Evolutionary conservation across 2,888 invertebrate species (phyloP).

Genomic region (Drosophila conformis): DNA sequence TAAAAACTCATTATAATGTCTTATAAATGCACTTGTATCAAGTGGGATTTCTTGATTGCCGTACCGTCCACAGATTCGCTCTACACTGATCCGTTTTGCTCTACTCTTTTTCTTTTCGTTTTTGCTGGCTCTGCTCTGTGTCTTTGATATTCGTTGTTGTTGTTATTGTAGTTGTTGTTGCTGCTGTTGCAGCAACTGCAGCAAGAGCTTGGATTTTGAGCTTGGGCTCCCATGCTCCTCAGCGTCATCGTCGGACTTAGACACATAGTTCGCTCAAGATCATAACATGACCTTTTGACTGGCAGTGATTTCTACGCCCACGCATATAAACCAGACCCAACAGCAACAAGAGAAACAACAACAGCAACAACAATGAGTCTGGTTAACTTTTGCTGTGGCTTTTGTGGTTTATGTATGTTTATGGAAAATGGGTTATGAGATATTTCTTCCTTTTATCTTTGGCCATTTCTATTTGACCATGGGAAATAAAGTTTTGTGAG

Average conservation of each 20-base stretch:
- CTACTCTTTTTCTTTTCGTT: slow-evolving; percentile 39
- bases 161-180: slow-evolving; percentile 16
- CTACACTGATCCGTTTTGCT: slow-evolving; percentile 52
- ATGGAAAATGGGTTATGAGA: slow-evolving; percentile 81
- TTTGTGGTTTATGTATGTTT: slow-evolving; percentile 79
- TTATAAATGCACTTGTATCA: slow-evolving; percentile 81
- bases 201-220: slow-evolving; percentile 22
- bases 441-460: slow-evolving; percentile 80
- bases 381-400: slow-evolving; percentile 56
- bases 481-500: slow-evolving; percentile 75
- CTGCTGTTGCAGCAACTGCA: slow-evolving; percentile 31
- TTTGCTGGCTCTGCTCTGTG: slow-evolving; percentile 24
- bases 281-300: slow-evolving; percentile 83
- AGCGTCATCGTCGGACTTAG: slow-evolving; percentile 65
- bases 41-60: slow-evolving; percentile 78
- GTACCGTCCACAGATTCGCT: slow-evolving; percentile 33
- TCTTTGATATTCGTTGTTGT: slow-evolving; percentile 33
- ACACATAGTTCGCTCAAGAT: slow-evolving; percentile 81
- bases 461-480: slow-evolving; percentile 81
- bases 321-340: slow-evolving; percentile 79
- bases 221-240: slow-evolving; percentile 71
- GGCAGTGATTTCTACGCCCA: slow-evolving; percentile 83
- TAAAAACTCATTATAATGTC: slow-evolving; percentile 82
- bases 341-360: slow-evolving; percentile 50
- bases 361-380: slow-evolving; percentile 46